These are phyloP conservation scores for Morelia viridis DNA, from an alignment of 2,797 vertebrate species.

Conservation along the genomic window DNA sequence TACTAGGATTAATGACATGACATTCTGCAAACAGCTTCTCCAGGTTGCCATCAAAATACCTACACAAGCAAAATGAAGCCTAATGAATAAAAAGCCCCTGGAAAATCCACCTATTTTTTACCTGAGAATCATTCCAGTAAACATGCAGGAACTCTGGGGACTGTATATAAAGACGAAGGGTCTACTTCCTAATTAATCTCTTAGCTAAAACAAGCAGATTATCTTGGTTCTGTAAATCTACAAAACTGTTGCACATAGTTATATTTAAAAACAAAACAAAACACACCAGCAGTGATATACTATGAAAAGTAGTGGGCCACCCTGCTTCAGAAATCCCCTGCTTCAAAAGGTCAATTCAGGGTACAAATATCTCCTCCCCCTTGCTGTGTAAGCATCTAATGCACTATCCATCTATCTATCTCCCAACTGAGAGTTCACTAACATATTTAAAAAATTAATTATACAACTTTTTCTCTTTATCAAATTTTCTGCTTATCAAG, in stretches of 20 bases:
- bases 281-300: not conserved
- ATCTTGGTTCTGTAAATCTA: not conserved
- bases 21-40: slow-evolving; percentile 99
- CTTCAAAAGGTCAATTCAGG: not conserved
- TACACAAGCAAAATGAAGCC: slow-evolving; percentile 65
- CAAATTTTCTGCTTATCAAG: too few species aligned
- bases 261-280: not conserved
- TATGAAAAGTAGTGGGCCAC: not conserved
- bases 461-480: too few species aligned
- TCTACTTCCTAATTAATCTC: not conserved
- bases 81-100: not conserved
- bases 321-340: not conserved
- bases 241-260: not conserved
- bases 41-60: slow-evolving; percentile 99
- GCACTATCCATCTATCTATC: too few species aligned
- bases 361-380: not conserved
- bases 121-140: not conserved
- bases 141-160: not conserved
- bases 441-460: too few species aligned
- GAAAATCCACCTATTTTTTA: not conserved
- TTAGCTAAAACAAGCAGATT: not conserved
- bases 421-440: too few species aligned
- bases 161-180: not conserved
- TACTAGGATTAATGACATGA: slow-evolving; percentile 99
- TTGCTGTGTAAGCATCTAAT: not conserved